phyloP scores from a whole-genome alignment of 2,797 vertebrate genomes.

The Malurus splendens region DNA sequence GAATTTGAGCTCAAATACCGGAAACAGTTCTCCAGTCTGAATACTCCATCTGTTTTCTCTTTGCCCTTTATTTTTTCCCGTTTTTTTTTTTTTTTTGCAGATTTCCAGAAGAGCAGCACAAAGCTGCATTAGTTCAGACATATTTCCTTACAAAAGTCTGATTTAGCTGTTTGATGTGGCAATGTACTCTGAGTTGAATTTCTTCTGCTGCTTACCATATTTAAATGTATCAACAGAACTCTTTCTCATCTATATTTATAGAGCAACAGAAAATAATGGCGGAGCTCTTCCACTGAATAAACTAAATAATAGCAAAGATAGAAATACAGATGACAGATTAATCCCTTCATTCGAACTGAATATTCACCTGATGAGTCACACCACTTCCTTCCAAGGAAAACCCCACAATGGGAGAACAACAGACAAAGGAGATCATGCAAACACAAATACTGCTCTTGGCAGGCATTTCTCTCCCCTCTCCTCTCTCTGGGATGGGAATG shows the following conservation, averaged over 20 bases:
- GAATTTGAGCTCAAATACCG: background rate
- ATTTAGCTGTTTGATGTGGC: background rate
- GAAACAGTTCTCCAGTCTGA: background rate
- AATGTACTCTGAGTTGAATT: background rate
- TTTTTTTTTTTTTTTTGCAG: background rate
- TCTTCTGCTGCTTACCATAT: background rate
- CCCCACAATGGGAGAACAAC: background rate
- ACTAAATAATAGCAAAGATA: background rate
- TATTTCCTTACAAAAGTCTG: background rate
- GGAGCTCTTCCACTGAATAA: background rate
- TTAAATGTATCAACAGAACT: background rate
- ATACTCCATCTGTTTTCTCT: background rate
- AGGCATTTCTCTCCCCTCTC: background rate
- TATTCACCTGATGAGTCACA: background rate
- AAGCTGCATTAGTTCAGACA: background rate
- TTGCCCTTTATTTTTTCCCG: background rate
- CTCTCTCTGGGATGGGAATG: background rate
- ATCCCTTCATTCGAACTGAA: background rate
- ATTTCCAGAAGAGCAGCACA: background rate
- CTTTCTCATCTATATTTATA: slow-evolving; percentile 7
- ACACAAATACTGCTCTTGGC: background rate
- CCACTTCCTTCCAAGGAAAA: background rate
- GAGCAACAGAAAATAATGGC: slow-evolving; percentile 1
- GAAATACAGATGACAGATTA: background rate
- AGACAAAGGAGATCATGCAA: background rate